Conservation (phyloP, 2,113 vertebrate species). For the Riparia riparia region DNA sequence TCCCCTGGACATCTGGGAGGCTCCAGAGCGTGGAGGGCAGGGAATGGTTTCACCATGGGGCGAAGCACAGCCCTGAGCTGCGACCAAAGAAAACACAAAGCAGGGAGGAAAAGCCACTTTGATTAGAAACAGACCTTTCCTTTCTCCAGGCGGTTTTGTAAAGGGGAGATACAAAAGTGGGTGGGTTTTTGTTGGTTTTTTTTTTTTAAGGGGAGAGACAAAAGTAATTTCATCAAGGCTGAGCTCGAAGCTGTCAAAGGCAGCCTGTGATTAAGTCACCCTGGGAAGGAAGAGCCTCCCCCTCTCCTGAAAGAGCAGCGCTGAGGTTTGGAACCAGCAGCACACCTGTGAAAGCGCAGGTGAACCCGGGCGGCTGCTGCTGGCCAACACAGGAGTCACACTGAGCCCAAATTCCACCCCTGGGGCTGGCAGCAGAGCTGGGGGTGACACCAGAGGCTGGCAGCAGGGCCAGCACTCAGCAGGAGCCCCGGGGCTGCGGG, state of each 20-base stretch:
- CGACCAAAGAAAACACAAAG: not conserved
- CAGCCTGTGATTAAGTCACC: not conserved
- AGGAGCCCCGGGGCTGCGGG: not conserved
- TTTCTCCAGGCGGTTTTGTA: not conserved
- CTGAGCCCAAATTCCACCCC: not conserved
- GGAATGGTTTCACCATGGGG: not conserved
- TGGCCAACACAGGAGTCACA: not conserved
- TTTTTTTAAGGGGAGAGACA: not conserved
- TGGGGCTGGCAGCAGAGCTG: not conserved
- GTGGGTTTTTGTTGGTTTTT: not conserved
- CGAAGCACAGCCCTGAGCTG: not conserved
- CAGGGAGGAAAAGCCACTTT: not conserved
- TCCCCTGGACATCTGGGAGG: not conserved
- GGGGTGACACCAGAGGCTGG: too few species aligned
- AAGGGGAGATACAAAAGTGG: not conserved
- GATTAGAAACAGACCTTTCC: not conserved
- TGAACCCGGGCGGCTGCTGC: not conserved
- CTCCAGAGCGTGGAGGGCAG: not conserved
- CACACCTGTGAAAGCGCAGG: not conserved
- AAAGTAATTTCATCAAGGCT: fast-evolving
- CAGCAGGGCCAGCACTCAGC: too few species aligned
- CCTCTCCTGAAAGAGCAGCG: not conserved
- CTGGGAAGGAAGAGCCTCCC: not conserved
- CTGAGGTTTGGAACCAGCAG: fast-evolving
- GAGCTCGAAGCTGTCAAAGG: not conserved